Conservation (phyloP, 2,113 vertebrate genomes). For the Chelonoidis abingdonii region DNA sequence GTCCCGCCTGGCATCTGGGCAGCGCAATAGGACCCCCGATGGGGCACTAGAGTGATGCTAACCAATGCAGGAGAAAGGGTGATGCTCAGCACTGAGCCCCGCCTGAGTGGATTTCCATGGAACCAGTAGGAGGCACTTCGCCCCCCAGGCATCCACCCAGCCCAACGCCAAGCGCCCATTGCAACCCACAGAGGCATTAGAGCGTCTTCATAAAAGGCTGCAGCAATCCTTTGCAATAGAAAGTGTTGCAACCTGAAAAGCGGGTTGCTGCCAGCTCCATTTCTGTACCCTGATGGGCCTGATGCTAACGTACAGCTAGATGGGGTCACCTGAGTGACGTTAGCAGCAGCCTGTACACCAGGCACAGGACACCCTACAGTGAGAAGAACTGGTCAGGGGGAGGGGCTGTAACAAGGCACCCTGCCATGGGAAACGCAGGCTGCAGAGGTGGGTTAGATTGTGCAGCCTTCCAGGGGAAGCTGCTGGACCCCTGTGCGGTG, state of each 20-base stretch:
- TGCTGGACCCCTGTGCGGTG: not conserved
- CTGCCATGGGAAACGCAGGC: not conserved
- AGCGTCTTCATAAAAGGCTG: not conserved
- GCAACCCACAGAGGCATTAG: not conserved
- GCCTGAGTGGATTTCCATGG: no score
- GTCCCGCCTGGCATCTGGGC: no score
- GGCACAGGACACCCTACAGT: not conserved
- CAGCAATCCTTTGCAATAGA: not conserved
- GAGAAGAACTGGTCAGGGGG: not conserved
- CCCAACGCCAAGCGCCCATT: no score
- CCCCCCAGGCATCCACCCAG: no score
- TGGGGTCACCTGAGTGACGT: not conserved
- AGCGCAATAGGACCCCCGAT: no score
- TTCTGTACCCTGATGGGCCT: not conserved
- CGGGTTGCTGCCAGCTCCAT: not conserved
- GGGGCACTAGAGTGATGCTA: no score
- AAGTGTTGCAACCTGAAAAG: not conserved
- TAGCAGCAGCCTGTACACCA: not conserved
- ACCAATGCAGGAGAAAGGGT: no score
- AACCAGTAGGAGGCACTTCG: no score
- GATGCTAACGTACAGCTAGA: not conserved
- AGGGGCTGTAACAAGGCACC: not conserved
- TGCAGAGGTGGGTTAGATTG: not conserved
- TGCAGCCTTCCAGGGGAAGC: not conserved
- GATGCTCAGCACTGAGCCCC: no score